Base-by-base conservation (phyloP, 2,888 invertebrate genomes). In the Polydrusus cervinus region DNA sequence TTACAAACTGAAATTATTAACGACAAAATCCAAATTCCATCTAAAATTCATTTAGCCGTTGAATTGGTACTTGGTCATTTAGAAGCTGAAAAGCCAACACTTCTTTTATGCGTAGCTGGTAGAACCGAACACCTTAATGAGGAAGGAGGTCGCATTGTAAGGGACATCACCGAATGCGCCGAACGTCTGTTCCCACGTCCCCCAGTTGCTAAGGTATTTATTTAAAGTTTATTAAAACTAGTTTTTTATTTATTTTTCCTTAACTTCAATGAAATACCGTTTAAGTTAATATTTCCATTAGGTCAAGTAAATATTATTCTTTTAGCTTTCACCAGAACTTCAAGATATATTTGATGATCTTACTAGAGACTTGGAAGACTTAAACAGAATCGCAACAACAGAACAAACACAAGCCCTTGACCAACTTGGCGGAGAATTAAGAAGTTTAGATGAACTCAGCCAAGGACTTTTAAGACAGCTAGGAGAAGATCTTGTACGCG, bases 371-470 rank as follows among this genome's bases (percentile, higher is more conserved):
- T 30, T 53, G 13, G n/a, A 53, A 25, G 53, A 53, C 0, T 30
- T 53, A 6, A n/a, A 53, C 13, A 25, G 25, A 30, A 25, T 25
- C 2, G 53, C 30, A 1, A n/a, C n/a, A 0, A 25, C 14, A 6
- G 30, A 53, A 30, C 53, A 53, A 8, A 10, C n/a, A 20, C 13
- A 20, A 6, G 20, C 53, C 13, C 8, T 53, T 1, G 53, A 53
- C 25, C 20, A 30, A n/a, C 25, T 53, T 53, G 25, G 20, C 13
- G 53, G 20, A 53, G 53, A 53, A 30, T 3, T 53, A n/a, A 13
- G n/a, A 25, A 30, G 53, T 30, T 13, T 53, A 13, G 53, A 53
- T 30, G 53, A 53, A 25, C 53, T 53, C n/a, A 16, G 53, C n/a
- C 53, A 53, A 53, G 25, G 16, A 53, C 30, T 53, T n/a, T 5